Evolutionary conservation across 1,140 invertebrate genomes (phyloP).

Genomic region (Papilio aristodemus): DNA sequence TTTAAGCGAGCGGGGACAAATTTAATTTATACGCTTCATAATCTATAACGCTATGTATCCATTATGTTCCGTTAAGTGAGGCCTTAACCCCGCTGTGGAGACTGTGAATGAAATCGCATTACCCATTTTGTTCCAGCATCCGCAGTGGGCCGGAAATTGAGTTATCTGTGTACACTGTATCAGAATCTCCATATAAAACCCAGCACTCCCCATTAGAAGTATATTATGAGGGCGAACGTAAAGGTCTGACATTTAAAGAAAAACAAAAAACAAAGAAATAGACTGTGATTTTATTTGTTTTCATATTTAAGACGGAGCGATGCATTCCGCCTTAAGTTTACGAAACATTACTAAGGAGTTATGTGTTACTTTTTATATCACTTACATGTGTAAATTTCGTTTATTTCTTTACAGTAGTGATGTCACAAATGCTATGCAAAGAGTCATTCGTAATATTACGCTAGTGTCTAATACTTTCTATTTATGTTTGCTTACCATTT

Average conservation of each 20-base stretch:
- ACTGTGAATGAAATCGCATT: constrained; percentile 29
- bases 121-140: constrained; percentile 27
- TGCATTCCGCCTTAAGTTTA: too few species aligned
- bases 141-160: constrained; percentile 22
- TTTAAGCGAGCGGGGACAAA: constrained; percentile 24
- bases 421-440: neutral
- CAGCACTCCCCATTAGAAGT: neutral
- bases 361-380: too few species aligned
- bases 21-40: constrained; percentile 27
- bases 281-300: too few species aligned
- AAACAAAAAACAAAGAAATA: too few species aligned
- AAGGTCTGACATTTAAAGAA: neutral
- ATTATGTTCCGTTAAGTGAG: constrained; percentile 17
- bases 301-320: too few species aligned
- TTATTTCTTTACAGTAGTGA: neutral
- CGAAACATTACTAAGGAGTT: too few species aligned
- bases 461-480: constrained; percentile 36
- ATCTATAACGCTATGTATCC: constrained; percentile 28
- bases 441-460: neutral
- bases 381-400: too few species aligned
- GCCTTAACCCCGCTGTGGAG: constrained; percentile 23
- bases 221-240: neutral
- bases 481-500: constrained; percentile 37
- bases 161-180: constrained; percentile 16
- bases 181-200: neutral